These are phyloP conservation scores for Nyctereutes procyonoides DNA, from an alignment of 2,113 vertebrate genomes.

Conservation along the genomic window DNA sequence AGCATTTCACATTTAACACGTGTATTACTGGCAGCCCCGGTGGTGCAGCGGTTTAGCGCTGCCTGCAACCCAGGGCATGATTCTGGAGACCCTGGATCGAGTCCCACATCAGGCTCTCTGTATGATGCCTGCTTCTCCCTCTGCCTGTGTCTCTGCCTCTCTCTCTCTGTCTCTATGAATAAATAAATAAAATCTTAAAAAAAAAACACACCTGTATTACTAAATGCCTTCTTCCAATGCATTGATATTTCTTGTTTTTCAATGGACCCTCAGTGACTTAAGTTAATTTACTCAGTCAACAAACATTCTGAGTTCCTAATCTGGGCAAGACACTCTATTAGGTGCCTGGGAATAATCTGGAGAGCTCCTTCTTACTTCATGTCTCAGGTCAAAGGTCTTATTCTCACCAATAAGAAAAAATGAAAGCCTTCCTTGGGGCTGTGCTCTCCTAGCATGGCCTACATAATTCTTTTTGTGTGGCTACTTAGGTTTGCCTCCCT, in stretches of 20 bases:
- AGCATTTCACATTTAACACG: slow-evolving; percentile 2
- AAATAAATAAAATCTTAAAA: too few relatives aligned
- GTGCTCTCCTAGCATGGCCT: neutral
- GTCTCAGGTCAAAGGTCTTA: neutral
- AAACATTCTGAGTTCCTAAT: slow-evolving; percentile 12
- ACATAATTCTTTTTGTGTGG: neutral
- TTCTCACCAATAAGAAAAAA: neutral
- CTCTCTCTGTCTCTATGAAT: too few relatives aligned
- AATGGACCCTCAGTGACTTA: slow-evolving; percentile 27
- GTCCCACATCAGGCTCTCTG: too few relatives aligned
- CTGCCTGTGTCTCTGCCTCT: too few relatives aligned
- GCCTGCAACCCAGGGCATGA: too few relatives aligned
- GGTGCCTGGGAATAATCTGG: neutral
- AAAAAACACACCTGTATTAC: slow-evolving; percentile 43
- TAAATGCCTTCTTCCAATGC: neutral
- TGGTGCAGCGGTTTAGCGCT: too few relatives aligned
- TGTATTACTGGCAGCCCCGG: too few relatives aligned
- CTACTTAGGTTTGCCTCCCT: neutral
- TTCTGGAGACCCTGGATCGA: too few relatives aligned
- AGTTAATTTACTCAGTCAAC: neutral
- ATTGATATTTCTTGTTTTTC: slow-evolving; percentile 20
- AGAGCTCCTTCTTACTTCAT: neutral
- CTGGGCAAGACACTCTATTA: neutral
- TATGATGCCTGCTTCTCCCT: too few relatives aligned
- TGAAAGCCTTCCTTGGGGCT: neutral